Percentiles rank a stretch among this genome's conserved stretches.
Conservation (phyloP, 1,140 invertebrate genomes). For the Gryon sp. region DNA sequence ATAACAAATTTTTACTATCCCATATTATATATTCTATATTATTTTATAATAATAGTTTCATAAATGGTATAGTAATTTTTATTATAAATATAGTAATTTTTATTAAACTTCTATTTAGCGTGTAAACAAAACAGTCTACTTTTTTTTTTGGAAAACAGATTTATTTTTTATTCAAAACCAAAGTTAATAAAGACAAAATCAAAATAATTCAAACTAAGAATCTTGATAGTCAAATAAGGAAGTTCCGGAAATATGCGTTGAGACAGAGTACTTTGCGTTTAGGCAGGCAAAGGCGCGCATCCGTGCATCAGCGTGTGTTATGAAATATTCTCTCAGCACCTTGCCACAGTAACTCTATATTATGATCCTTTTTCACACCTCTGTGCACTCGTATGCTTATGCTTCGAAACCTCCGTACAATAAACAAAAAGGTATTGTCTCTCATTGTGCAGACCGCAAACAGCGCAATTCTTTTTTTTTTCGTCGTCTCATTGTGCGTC, state of each 20-base stretch:
- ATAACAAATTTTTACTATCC: too few relatives aligned
- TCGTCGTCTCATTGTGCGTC: constrained; percentile 23
- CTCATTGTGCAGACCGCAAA: constrained; percentile 65
- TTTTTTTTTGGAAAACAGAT: too few relatives aligned
- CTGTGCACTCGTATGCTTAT: constrained; percentile 70
- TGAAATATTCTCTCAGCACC: constrained; percentile 69
- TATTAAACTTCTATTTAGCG: too few relatives aligned
- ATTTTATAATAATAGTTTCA: too few relatives aligned
- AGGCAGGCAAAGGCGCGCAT: constrained; percentile 52
- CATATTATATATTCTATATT: too few relatives aligned
- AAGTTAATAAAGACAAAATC: too few relatives aligned
- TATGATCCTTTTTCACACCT: constrained; percentile 80
- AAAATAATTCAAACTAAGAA: too few relatives aligned
- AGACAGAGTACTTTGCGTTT: not conserved
- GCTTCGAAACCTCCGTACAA: constrained; percentile 70
- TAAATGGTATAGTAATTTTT: too few relatives aligned
- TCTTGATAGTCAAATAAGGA: too few relatives aligned
- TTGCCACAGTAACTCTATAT: constrained; percentile 77
- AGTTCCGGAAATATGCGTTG: not conserved
- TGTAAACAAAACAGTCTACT: too few relatives aligned
- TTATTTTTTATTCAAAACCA: too few relatives aligned
- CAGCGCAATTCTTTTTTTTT: constrained; percentile 43
- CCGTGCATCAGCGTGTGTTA: constrained; percentile 56
- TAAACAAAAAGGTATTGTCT: constrained; percentile 74
- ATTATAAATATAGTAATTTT: too few relatives aligned